phyloP scores from a whole-genome alignment of 53 echinoderm and acorn worm species.

The Mesocentrotus franciscanus region DNA sequence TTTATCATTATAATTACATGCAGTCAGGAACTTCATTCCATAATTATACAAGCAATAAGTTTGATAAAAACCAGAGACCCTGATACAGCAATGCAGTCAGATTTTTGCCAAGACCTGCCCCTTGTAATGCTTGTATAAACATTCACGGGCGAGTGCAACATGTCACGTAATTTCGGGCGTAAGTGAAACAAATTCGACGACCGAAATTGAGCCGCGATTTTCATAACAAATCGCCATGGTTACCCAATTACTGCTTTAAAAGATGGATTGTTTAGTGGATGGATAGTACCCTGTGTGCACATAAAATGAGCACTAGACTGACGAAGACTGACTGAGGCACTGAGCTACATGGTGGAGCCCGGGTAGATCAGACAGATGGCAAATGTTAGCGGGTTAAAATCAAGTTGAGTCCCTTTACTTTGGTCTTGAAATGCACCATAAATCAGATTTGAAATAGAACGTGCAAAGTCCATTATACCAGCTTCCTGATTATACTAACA shows the following conservation, averaged over 20 bases:
- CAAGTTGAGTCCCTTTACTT: background rate
- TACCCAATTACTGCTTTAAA: background rate
- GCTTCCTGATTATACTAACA: too few relatives aligned
- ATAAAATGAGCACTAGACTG: background rate
- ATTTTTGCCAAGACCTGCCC: background rate
- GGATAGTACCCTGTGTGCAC: background rate
- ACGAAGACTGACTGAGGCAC: too few relatives aligned
- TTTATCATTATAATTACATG: background rate
- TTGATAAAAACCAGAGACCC: too few relatives aligned
- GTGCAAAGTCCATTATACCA: conserved; percentile 4
- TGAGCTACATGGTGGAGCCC: background rate
- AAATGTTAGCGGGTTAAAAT: background rate
- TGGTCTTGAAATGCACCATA: background rate
- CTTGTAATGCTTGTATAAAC: background rate
- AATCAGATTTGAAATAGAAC: background rate
- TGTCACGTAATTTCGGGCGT: background rate
- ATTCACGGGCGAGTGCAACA: background rate
- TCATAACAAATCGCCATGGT: conserved; percentile 42
- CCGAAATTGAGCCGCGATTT: conserved; percentile 39
- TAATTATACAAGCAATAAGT: too few relatives aligned
- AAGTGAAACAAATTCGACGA: conserved; percentile 45
- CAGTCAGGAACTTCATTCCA: too few relatives aligned
- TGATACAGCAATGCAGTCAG: too few relatives aligned
- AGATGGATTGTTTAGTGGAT: background rate
- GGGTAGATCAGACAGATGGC: background rate